phyloP scores from a whole-genome alignment of 2,888 invertebrate species.

The Cheilosia impressa region DNA sequence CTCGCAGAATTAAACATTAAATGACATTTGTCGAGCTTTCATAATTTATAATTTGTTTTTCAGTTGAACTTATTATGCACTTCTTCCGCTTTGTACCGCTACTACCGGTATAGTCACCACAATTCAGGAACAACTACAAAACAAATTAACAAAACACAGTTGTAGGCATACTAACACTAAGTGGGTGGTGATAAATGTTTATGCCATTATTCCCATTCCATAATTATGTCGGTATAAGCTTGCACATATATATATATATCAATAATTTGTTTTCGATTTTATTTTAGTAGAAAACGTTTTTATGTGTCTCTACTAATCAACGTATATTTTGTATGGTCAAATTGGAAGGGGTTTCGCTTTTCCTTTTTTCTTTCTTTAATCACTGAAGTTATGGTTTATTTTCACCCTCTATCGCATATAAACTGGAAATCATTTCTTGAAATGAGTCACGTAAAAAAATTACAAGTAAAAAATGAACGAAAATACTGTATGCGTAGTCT shows the following conservation, averaged over 20 bases:
- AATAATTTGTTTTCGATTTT: constrained; percentile 16
- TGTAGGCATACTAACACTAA: constrained; percentile 19
- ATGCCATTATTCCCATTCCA: constrained; percentile 20
- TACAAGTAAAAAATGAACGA: constrained; percentile 28
- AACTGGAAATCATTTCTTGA: constrained; percentile 57
- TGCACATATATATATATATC: constrained; percentile 1
- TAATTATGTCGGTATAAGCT: constrained; percentile 3
- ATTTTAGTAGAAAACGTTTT: background rate
- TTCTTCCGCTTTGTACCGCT: constrained; percentile 19
- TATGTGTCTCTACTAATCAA: background rate
- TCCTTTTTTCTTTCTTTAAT: constrained; percentile 12
- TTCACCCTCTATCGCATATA: constrained; percentile 53
- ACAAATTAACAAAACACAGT: constrained; percentile 39
- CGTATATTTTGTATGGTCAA: background rate
- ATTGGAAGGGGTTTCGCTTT: background rate
- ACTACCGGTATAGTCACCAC: constrained; percentile 38
- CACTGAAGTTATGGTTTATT: constrained; percentile 53
- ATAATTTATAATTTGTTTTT: constrained; percentile 37
- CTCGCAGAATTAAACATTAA: constrained; percentile 40
- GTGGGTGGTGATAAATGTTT: constrained; percentile 35
- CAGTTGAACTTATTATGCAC: constrained; percentile 31
- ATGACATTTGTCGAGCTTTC: constrained; percentile 31
- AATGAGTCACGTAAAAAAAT: constrained; percentile 67
- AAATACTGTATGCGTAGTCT: constrained; percentile 21
- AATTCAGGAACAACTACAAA: constrained; percentile 59